Conservation (phyloP, 2,797 vertebrate species). For the Gadopsis bispinosus region DNA sequence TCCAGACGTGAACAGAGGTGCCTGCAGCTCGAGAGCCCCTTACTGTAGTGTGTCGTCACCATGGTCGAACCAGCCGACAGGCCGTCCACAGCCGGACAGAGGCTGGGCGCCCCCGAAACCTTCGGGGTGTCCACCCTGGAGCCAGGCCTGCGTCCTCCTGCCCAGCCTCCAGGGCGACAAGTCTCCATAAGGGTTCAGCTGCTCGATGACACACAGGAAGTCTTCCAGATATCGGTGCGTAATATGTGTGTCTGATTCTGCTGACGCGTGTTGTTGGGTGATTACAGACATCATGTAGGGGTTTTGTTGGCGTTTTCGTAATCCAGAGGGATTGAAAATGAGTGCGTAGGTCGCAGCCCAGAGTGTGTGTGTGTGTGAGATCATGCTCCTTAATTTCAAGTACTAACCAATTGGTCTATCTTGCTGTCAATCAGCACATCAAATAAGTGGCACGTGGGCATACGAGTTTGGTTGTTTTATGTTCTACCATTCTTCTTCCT, state of each 20-base stretch:
- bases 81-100: slow-evolving; percentile 89
- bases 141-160: slow-evolving; percentile 89
- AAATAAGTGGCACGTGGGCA: not conserved
- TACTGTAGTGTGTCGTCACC: slow-evolving; percentile 27
- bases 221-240: slow-evolving; percentile 94
- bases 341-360: not conserved
- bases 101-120: slow-evolving; percentile 92
- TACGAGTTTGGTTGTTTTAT: not conserved
- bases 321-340: not conserved
- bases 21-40: slow-evolving; percentile 40
- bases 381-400: no score
- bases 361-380: no score
- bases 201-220: slow-evolving; percentile 96
- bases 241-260: not conserved
- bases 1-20: slow-evolving; percentile 58
- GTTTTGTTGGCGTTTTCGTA: not conserved
- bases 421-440: no score
- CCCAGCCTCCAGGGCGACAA: slow-evolving; percentile 88
- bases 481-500: no score
- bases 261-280: no score
- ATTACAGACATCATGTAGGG: not conserved
- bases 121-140: slow-evolving; percentile 96
- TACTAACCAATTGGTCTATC: no score
- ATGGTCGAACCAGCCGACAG: slow-evolving; percentile 94
- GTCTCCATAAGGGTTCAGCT: slow-evolving; percentile 93